A percentile compares a stretch with the other conserved stretches of the same genome.
These are phyloP conservation scores for Hirtodrosophila alboralis DNA, from an alignment of 2,888 invertebrate species.

Conservation along the genomic window DNA sequence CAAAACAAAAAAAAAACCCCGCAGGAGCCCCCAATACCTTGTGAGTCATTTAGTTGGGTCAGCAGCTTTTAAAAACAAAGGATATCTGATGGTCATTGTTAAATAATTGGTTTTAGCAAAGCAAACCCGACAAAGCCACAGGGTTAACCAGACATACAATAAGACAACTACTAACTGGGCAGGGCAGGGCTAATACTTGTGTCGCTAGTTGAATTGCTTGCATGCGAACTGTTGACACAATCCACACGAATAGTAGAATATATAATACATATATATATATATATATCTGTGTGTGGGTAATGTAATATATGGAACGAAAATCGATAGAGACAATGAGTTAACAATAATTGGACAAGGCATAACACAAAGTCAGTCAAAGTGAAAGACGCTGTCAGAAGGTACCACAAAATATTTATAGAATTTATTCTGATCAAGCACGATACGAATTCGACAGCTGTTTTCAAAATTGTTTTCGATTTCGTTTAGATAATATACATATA, in stretches of 20 bases:
- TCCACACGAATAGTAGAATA: too few species aligned
- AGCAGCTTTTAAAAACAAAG: too few species aligned
- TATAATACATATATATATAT: not conserved
- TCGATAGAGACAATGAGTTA: slow-evolving; percentile 42
- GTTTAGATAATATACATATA: too few species aligned
- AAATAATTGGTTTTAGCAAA: slow-evolving; percentile 20
- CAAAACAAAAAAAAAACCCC: too few species aligned
- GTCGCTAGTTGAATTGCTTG: slow-evolving; percentile 19
- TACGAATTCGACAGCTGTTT: too few species aligned
- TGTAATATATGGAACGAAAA: slow-evolving; percentile 14
- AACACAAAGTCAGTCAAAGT: slow-evolving; percentile 5
- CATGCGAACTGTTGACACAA: slow-evolving; percentile 28
- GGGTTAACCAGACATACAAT: slow-evolving; percentile 3
- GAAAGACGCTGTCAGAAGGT: not conserved
- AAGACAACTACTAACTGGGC: slow-evolving; percentile 5
- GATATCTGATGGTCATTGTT: slow-evolving; percentile 7
- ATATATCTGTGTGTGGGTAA: not conserved
- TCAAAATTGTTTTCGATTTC: too few species aligned
- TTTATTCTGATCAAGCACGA: too few species aligned
- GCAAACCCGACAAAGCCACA: slow-evolving; percentile 8
- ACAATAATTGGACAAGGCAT: slow-evolving; percentile 30
- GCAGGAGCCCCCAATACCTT: too few species aligned
- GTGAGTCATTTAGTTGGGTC: too few species aligned
- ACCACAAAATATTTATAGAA: slow-evolving; percentile 5
- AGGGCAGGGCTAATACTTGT: slow-evolving; percentile 6